Evolutionary conservation across 2,797 vertebrate species (phyloP).

Genomic region (Pogonophryne albipinna): DNA sequence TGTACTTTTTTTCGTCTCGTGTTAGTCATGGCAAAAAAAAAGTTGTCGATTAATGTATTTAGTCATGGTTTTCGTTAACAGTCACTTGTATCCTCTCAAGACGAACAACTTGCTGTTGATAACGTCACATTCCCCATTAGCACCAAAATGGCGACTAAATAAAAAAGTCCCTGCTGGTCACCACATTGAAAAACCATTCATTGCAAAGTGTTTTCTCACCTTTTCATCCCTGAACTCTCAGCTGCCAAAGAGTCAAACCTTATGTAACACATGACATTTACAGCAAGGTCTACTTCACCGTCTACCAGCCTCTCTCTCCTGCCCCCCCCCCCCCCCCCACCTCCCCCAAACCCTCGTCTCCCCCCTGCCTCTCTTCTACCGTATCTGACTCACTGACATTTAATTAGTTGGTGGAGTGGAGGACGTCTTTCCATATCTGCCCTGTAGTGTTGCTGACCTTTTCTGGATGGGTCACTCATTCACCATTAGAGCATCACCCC

Average conservation of each 20-base stretch:
- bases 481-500: conserved; percentile 76
- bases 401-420: conserved; percentile 86
- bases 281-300: conserved; percentile 65
- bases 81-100: too few relatives aligned
- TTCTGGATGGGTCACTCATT: conserved; percentile 82
- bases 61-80: too few relatives aligned
- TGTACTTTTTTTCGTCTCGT: too few relatives aligned
- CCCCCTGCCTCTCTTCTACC: conserved; percentile 29
- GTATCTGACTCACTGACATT: conserved; percentile 83
- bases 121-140: not conserved
- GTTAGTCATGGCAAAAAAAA: too few relatives aligned
- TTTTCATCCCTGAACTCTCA: conserved; percentile 54
- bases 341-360: not conserved
- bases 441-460: conserved; percentile 85
- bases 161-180: not conserved
- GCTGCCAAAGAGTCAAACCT: conserved; percentile 67
- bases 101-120: too few relatives aligned
- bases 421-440: conserved; percentile 78
- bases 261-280: conserved; percentile 82
- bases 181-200: conserved; percentile 42
- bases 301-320: conserved; percentile 58
- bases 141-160: not conserved
- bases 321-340: too few relatives aligned
- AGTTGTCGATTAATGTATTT: too few relatives aligned
- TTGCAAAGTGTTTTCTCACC: conserved; percentile 49